Percentiles rank a stretch among this genome's conserved stretches.
These are phyloP conservation scores for Jordanella pulchra DNA, from an alignment of 2,797 vertebrate species.

Conservation along the genomic window DNA sequence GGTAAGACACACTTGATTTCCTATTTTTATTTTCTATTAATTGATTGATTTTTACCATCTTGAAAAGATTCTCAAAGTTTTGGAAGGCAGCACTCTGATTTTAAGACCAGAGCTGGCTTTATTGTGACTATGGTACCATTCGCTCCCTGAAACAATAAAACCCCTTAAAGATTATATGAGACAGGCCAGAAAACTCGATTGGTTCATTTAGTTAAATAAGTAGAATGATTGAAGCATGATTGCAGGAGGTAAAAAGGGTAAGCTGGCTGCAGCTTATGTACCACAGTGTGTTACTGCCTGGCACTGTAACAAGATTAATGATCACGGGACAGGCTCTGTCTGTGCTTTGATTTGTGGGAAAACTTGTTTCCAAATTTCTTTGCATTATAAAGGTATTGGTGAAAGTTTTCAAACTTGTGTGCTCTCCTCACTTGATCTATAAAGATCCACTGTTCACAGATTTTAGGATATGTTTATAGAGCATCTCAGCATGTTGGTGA, in stretches of 20 bases:
- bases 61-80: conserved; percentile 53
- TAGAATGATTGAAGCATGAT: conserved; percentile 26
- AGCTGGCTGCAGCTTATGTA: conserved; percentile 11
- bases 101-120: conserved; percentile 24
- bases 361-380: not conserved
- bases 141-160: conserved; percentile 34
- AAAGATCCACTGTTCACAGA: not conserved
- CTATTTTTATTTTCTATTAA: conserved; percentile 33
- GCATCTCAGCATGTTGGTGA: not conserved
- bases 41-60: conserved; percentile 53
- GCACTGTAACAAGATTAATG: conserved; percentile 49
- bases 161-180: conserved; percentile 28
- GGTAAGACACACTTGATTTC: not conserved
- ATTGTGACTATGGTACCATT: conserved; percentile 26
- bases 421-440: not conserved
- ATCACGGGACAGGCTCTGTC: conserved; percentile 45
- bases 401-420: not conserved
- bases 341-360: conserved; percentile 6
- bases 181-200: conserved; percentile 16
- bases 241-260: conserved; percentile 34
- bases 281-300: conserved; percentile 30
- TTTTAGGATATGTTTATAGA: not conserved
- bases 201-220: conserved; percentile 28
- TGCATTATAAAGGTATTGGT: not conserved
- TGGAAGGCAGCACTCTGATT: conserved; percentile 57